Evolutionary conservation across 2,113 vertebrate species (phyloP), one percentile per base, ranked within the genome.

Genomic region (Syngnathoides biaculeatus): DNA sequence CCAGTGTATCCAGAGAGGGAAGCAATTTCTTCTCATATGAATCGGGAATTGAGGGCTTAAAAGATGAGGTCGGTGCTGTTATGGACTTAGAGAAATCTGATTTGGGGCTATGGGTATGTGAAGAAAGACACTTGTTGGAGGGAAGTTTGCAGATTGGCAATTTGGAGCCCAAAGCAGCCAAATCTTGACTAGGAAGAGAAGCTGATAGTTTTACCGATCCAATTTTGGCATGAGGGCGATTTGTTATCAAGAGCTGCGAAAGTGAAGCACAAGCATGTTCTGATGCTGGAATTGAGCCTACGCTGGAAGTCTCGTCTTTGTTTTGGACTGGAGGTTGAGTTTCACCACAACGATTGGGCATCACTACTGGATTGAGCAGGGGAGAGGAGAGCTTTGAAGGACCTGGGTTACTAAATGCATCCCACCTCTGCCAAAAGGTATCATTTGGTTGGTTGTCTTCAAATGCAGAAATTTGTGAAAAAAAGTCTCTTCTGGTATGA

Each of bases 341-440:
- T 47, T 65, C 38, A 9, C 20, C 43, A 19, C 20, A 24, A 9
- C 15, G 65, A 8, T 35, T 62, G 15, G 42, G 38, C 60, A 35
- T 39, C 1, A 17, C 72, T 79, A 74, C 15, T 1, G 61, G 69
- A 13, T 2, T 42, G 45, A 3, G 42, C 17, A 53, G 62, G 70
- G n/a, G 11, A 14, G 35, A 56, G 73, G 48, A 61, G n/a, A 63
- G 42, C 30, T 77, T 43, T 72, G 68, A 63, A 59, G 26, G 64
- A 13, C 62, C 69, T 26, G 11, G 56, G 61, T 40, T 19, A 45
- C 61, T 72, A 71, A 14, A 74, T 72, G 66, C n/a, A 67, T 92
- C 94, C 92, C 93, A 97, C 94, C 94, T 96, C 92, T 93, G 92
- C 95, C 95, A 95, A 90, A 97, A 97, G 82, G 94, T 94, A 84